Evolutionary conservation across 2,888 invertebrate genomes (phyloP).

Genomic region (Acrocyrtus sp.): DNA sequence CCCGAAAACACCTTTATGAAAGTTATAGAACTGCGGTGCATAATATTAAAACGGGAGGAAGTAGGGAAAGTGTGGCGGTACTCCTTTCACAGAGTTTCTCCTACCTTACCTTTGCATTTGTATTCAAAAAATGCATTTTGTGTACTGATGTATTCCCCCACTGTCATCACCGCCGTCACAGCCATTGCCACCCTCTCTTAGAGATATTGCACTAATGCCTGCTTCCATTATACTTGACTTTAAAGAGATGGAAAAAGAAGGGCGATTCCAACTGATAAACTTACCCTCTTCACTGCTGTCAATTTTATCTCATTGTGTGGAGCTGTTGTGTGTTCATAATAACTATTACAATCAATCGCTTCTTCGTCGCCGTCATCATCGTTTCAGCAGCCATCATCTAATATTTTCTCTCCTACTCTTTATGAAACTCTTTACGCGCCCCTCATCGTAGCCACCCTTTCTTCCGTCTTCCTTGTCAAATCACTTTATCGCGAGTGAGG

Average conservation of each 20-base stretch:
- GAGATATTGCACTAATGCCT: conserved; percentile 44
- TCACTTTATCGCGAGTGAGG: conserved; percentile 19
- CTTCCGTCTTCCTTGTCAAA: conserved; percentile 30
- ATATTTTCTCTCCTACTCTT: conserved; percentile 3
- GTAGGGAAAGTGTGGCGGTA: conserved; percentile 36
- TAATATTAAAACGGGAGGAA: background rate
- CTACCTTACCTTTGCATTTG: too few relatives aligned
- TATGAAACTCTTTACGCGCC: conserved; percentile 2
- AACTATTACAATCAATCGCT: conserved; percentile 41
- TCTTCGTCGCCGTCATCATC: conserved; percentile 18
- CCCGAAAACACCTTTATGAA: conserved; percentile 8
- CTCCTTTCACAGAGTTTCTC: conserved; percentile 14
- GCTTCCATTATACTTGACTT: conserved; percentile 36
- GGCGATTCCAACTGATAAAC: background rate
- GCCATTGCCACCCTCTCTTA: conserved; percentile 22
- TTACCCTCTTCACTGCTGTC: background rate
- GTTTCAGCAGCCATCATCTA: background rate
- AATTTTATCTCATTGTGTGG: conserved; percentile 17
- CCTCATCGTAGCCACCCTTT: conserved; percentile 7
- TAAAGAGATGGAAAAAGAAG: background rate
- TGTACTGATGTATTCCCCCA: too few relatives aligned
- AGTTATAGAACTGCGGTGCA: background rate
- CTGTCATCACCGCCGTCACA: background rate
- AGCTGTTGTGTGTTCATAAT: conserved; percentile 9
- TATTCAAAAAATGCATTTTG: too few relatives aligned